Base-by-base conservation (phyloP, 2,888 invertebrate species). In the Athalia cordata region DNA sequence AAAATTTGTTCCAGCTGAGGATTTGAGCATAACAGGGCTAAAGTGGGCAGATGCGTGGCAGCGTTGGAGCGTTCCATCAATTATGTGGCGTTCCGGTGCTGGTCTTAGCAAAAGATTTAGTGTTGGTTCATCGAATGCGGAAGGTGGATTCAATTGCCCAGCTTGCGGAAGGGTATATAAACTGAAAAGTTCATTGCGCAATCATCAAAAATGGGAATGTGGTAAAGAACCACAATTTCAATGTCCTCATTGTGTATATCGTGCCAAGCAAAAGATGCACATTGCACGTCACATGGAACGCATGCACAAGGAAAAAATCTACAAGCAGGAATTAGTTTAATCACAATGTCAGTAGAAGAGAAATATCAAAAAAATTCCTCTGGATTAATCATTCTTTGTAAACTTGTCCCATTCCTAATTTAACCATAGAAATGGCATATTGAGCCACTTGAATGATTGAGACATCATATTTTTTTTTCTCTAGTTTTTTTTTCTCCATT, bases 81-180 rank as follows among this genome's bases (percentile, higher is more conserved):
- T 90, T 81, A 90, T 90, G 90, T 90, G 90, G 90, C 84, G 90
- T 79, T 87, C 90, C 5, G 88, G 89, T 8, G 87, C 85, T 9
- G 85, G 88, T 66, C 83, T 90, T 11, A 87, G 87, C 81, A 90
- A 90, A 78, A 86, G 88, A 55, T 84, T 90, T n/a, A 80, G 82
- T 50, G 82, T 84, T 4, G 82, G 83, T 9, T 83, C 85, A 7
- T 83, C 87, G 61, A 89, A 87, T 55, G 87, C 88, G 0, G 93
- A 92, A 82, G 92, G 93, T 82, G 92, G 93, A 87, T 95, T 95
- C 92, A 93, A 94, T 79, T 96, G 96, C 90, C 94, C 95, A 77
- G 95, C 95, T 86, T 97, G 97, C 91, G 96, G 96, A 80, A 93
- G 96, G 83, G 94, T 95, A 81, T 97, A 97, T 91, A 96, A 96